These are phyloP conservation scores for Xenentodon cancila DNA, from an alignment of 2,797 vertebrate species.

Conservation along the genomic window DNA sequence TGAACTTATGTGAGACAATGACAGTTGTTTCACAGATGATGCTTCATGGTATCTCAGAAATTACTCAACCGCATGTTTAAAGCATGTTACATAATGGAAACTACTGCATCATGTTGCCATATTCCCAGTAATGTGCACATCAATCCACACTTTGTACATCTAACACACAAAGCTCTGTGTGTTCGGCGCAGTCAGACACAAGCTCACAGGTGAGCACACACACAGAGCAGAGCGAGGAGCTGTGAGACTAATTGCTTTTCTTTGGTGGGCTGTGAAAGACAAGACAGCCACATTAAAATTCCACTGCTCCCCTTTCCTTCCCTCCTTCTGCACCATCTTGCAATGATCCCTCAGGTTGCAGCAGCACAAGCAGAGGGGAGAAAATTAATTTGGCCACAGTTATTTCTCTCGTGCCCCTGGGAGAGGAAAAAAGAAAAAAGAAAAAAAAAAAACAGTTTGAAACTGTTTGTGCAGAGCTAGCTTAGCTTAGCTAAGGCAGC, in stretches of 20 bases:
- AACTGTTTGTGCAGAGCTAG: conserved; percentile 65
- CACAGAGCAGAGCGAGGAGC: conserved; percentile 39
- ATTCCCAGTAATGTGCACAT: conserved; percentile 35
- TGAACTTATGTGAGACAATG: background rate
- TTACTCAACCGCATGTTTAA: conserved; percentile 22
- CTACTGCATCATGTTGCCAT: conserved; percentile 24
- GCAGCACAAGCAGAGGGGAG: conserved; percentile 70
- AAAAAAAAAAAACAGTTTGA: conserved; percentile 15
- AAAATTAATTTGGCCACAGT: conserved; percentile 76
- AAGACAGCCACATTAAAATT: conserved; percentile 80
- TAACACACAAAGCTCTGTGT: conserved; percentile 43
- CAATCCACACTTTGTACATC: conserved; percentile 35
- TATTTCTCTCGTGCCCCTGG: conserved; percentile 60
- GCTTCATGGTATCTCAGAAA: conserved; percentile 12
- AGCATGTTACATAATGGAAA: conserved; percentile 8
- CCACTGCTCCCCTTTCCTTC: conserved; percentile 70
- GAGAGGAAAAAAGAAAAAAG: conserved; percentile 9
- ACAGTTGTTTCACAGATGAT: conserved; percentile 4
- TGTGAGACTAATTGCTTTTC: conserved; percentile 78
- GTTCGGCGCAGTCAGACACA: conserved; percentile 28
- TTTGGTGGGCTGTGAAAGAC: conserved; percentile 70
- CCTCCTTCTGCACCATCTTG: conserved; percentile 64
- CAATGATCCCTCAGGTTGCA: conserved; percentile 73
- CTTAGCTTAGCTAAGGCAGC: conserved; percentile 62
- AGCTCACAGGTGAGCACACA: conserved; percentile 35